Evolutionary conservation across 2,797 vertebrate species (phyloP).

Genomic region (Acipenser ruthenus): DNA sequence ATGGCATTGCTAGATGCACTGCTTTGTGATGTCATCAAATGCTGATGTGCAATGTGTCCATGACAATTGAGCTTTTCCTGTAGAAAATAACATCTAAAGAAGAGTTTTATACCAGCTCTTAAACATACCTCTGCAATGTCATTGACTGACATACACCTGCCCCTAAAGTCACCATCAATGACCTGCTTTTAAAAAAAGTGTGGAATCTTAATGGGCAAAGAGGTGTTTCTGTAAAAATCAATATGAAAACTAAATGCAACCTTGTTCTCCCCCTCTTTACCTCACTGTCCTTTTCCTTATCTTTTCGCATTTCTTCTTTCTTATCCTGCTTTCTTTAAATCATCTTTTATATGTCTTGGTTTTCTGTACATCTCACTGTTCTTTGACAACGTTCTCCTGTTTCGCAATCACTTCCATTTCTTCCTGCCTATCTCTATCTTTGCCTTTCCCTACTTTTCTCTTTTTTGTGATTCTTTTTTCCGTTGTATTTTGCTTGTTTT

Average conservation of each 20-base stretch:
- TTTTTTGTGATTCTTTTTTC: background rate
- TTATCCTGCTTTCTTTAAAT: constrained; percentile 12
- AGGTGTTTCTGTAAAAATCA: too few species aligned
- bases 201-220: too few species aligned
- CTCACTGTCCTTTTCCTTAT: constrained; percentile 14
- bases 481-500: constrained; percentile 4
- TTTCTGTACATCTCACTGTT: constrained; percentile 1
- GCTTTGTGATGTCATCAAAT: constrained; percentile 60
- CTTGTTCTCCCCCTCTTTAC: too few species aligned
- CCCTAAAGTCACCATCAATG: too few species aligned
- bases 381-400: too few species aligned
- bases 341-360: constrained; percentile 14
- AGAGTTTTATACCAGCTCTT: too few species aligned
- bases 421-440: constrained; percentile 18
- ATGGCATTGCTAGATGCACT: constrained; percentile 61
- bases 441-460: background rate
- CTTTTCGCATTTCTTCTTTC: constrained; percentile 29
- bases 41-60: constrained; percentile 47
- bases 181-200: too few species aligned
- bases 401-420: constrained; percentile 15
- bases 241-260: too few species aligned
- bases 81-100: constrained; percentile 15
- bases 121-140: too few species aligned
- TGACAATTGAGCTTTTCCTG: constrained; percentile 35
- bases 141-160: too few species aligned